Evolutionary conservation across 1,140 invertebrate genomes (phyloP).

Genomic region (Lutraria rhynchaena): DNA sequence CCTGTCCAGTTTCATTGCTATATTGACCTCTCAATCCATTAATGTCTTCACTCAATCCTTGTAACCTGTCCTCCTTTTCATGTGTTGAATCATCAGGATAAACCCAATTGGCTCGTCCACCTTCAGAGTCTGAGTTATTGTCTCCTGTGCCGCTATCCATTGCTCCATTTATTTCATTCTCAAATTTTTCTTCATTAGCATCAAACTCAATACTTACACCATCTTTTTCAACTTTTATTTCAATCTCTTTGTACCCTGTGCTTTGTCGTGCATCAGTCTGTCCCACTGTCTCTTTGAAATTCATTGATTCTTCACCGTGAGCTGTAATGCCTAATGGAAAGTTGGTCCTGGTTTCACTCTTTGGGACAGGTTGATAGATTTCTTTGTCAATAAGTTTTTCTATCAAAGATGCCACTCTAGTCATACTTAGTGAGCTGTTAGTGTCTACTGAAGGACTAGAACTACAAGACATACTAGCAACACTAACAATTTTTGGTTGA

Average conservation of each 20-base stretch:
- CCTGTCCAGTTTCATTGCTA: neutral
- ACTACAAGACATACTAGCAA: neutral
- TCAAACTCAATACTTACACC: neutral
- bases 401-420: slow-evolving; percentile 16
- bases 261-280: neutral
- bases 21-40: neutral
- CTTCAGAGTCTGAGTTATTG: slow-evolving; percentile 1
- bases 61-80: too few relatives aligned
- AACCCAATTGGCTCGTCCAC: too few relatives aligned
- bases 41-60: neutral
- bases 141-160: neutral
- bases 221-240: slow-evolving; percentile 39
- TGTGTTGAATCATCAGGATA: too few relatives aligned
- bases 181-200: too few relatives aligned
- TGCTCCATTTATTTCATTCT: too few relatives aligned
- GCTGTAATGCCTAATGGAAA: neutral
- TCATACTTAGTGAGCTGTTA: neutral
- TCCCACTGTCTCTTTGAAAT: too few relatives aligned
- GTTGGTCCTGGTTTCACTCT: neutral
- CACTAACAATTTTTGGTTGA: slow-evolving; percentile 34
- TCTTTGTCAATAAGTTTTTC: slow-evolving; percentile 35
- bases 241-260: neutral
- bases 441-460: neutral
- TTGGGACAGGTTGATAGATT: neutral
- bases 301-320: neutral